phyloP scores from a whole-genome alignment of 2,888 invertebrate species.

The Phlogophora meticulosa region DNA sequence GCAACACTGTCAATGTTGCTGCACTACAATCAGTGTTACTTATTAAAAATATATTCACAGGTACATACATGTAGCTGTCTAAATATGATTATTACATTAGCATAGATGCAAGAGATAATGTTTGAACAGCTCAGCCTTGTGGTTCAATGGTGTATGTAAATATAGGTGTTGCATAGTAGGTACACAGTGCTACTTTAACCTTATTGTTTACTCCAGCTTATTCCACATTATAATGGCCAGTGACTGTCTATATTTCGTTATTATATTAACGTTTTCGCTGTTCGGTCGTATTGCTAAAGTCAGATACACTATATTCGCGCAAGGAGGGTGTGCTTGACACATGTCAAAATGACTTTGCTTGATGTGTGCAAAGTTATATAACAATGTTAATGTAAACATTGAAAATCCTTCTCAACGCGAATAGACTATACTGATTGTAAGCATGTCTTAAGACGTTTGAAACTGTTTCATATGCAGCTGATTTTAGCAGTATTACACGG shows the following conservation, averaged over 20 bases:
- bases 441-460: not conserved
- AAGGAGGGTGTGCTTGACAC: no score
- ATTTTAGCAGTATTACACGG: conserved; percentile 41
- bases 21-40: conserved; percentile 66
- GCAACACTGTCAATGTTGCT: conserved; percentile 68
- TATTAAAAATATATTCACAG: conserved; percentile 63
- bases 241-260: conserved; percentile 48
- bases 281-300: conserved; percentile 45
- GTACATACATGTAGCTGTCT: conserved; percentile 57
- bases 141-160: conserved; percentile 71
- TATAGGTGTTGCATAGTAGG: conserved; percentile 71
- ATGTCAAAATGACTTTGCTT: no score
- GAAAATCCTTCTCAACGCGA: no score
- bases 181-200: conserved; percentile 67
- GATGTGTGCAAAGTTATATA: no score
- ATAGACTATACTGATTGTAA: not conserved
- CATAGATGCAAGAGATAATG: conserved; percentile 55
- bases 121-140: conserved; percentile 57
- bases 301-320: conserved; percentile 2
- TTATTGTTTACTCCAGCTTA: conserved; percentile 53
- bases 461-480: conserved; percentile 31
- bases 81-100: conserved; percentile 60
- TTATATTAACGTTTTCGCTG: conserved; percentile 22
- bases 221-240: conserved; percentile 35
- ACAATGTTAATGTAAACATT: no score